A percentile compares a stretch with the other conserved stretches of the same genome.
phyloP scores from a whole-genome alignment of 2,113 vertebrate species.

The Chrysemys picta region DNA sequence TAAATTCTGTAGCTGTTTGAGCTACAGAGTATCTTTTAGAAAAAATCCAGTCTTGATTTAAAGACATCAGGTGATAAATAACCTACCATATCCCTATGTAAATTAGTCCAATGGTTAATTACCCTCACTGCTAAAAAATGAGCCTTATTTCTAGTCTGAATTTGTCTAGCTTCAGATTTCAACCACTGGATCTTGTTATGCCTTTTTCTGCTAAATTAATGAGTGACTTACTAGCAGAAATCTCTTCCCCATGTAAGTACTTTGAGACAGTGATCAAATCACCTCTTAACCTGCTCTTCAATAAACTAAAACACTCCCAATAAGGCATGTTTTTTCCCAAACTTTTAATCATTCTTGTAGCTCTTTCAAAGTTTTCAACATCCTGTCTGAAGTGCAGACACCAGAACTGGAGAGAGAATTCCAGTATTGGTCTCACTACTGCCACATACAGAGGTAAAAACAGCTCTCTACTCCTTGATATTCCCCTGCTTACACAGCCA shows the following conservation, averaged over 20 bases:
- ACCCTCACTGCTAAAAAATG: background rate
- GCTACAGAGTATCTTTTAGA: background rate
- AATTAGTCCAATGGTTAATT: background rate
- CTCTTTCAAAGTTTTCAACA: background rate
- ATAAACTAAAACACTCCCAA: background rate
- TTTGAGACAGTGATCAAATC: background rate
- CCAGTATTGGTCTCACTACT: background rate
- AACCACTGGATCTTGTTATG: background rate
- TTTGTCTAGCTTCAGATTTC: background rate
- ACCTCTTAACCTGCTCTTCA: background rate
- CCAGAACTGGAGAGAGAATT: background rate
- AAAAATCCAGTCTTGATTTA: background rate
- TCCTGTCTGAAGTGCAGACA: background rate
- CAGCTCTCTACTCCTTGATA: background rate
- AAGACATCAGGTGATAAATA: background rate
- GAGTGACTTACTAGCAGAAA: background rate
- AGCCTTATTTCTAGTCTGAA: slow-evolving; percentile 1
- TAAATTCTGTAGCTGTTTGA: background rate
- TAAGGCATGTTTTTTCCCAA: background rate
- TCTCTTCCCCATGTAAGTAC: background rate
- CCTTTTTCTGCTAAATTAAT: background rate
- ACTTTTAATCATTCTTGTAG: background rate
- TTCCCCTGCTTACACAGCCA: background rate
- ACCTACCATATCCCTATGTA: background rate
- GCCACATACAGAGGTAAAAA: background rate